Base-by-base conservation (phyloP, 2,797 vertebrate species). In the Erethizon dorsatum region DNA sequence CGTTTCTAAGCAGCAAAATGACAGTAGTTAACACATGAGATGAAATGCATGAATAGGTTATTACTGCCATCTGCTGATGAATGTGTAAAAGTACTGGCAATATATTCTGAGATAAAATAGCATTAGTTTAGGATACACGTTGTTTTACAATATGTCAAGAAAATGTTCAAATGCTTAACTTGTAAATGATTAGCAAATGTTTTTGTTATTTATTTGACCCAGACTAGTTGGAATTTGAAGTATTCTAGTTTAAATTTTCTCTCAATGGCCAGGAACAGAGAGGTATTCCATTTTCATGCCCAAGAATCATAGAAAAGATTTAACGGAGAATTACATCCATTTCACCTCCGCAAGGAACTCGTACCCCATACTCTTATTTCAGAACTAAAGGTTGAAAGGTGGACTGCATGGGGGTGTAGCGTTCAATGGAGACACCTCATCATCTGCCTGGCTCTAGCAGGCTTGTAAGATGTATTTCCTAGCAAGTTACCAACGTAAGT, bases 51-150 rank as follows among this genome's bases (percentile, higher is more conserved):
- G 9, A 15, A 5, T 75, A 50, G 75, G 56, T 59, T 71, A 17
- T 59, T 54, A 69, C 93, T 94, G 88, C 96, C 97, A 97, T 90
- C 97, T 98, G 97, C 92, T 95, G 97, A 33, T 12, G 0, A 28
- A 5, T 2, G 73, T 50, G 26, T 45, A 71, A 88, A 94, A 88
- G 22, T 33, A 71, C 80, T 96, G 61, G 18, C 2, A 26, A n/a
- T 12, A 41, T 18, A n/a, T 71, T 91, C 87, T 7, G 10, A 41
- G 33, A 18, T 22, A 65, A 71, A 85, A 59, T 17, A 61, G 26
- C 20, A 52, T 22, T 57, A 82, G n/a, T 33, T 78, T 17, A 18
- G 15, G 77, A 20, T 7, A 15, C 45, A 50, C 9, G 11, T n/a
- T 73, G 5, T 79, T 93, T 83, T 75, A 52, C 22, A 92, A 83